Base-by-base conservation (phyloP, 2,113 vertebrate species). In the Coturnix japonica region DNA sequence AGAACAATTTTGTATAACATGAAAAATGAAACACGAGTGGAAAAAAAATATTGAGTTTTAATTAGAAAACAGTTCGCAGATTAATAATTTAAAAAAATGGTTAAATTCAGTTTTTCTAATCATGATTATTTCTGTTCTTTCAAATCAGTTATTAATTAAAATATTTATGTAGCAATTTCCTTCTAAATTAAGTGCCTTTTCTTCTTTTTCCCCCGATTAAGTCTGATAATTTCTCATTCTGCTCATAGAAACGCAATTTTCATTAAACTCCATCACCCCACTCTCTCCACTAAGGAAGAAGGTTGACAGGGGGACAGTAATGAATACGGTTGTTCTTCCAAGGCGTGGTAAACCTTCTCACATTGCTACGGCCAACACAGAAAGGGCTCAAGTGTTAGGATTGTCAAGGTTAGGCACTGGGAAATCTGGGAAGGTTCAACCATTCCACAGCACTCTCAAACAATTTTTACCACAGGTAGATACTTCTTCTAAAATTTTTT, bases 141-240 rank as follows among this genome's bases (percentile, higher is more conserved):
- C 93, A 93, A 95, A 95, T 85, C 90, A 94, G 95, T 95, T 96
- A 95, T 96, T 95, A 95, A 96, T 96, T 96, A 95, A 95, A 96
- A 96, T 96, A 96, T 95, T 96, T 96, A 96, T 96, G 91, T 82
- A 94, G 94, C 94, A 86, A 96, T 93, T 96, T 95, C 89, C 81
- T 93, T 87, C 91, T 93, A 94, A 92, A 94, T 96, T 96, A 96
- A 96, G 87, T 95, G 95, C 60, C 83, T 95, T 96, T 94, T 92
- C 77, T 90, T 95, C 91, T 90, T 95, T 95, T 94, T 86, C 82
- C 91, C 11, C 91, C 11, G 92, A 95, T 96, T 96, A 96, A 96
- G 93, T 84, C 88, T 88, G 94, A 93, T 93, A 95, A 95, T 94
- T 95, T 95, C 93, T 96, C 94, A 95, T 90, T 96, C 85, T 96